A percentile compares a stretch with the other conserved stretches of the same genome.
These are phyloP conservation scores for Pitta sordida DNA, from an alignment of 2,113 vertebrate genomes.

Conservation along the genomic window DNA sequence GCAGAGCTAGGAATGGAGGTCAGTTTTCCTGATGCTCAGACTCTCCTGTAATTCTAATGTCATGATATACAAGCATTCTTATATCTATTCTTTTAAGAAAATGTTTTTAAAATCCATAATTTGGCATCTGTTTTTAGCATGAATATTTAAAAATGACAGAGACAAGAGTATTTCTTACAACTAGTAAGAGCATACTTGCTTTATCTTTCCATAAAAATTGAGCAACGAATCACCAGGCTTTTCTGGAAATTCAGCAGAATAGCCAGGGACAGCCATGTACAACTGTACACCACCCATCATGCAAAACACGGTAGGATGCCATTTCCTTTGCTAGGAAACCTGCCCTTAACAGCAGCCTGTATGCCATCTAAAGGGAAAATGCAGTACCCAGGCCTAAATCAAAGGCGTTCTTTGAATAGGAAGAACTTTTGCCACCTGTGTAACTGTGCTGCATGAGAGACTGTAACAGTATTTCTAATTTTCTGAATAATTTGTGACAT, in stretches of 20 bases:
- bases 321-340: background rate
- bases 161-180: background rate
- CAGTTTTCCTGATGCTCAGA: background rate
- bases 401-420: background rate
- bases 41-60: background rate
- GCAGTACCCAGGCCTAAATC: background rate
- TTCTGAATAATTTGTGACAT: background rate
- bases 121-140: background rate
- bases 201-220: background rate
- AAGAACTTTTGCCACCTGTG: background rate
- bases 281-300: background rate
- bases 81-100: background rate
- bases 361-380: background rate
- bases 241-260: background rate
- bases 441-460: background rate
- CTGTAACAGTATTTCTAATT: background rate
- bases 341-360: background rate
- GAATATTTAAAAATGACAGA: constrained; percentile 12
- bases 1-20: background rate
- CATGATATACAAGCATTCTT: background rate
- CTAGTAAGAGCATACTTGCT: background rate
- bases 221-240: background rate
- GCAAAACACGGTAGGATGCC: background rate
- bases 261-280: background rate
- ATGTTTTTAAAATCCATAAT: background rate